phyloP scores from a whole-genome alignment of 1,140 invertebrate species.

The Tetramorium simillimum region DNA sequence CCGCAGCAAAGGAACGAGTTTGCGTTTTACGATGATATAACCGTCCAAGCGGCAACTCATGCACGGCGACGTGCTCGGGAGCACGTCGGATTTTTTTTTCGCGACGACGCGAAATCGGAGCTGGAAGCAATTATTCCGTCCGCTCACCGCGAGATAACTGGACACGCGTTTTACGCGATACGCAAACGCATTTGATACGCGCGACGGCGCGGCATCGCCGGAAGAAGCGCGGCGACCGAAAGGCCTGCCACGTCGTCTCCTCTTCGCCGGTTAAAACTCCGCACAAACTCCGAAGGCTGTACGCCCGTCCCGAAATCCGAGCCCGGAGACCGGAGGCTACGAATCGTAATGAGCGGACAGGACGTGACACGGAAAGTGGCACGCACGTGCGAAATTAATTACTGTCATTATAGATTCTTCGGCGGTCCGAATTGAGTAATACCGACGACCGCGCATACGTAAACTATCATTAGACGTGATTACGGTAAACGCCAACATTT shows the following conservation, averaged over 20 bases:
- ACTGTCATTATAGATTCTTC: slow-evolving; percentile 22
- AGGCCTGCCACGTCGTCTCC: background rate
- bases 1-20: background rate
- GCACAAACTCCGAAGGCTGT: background rate
- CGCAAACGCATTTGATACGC: slow-evolving; percentile 33
- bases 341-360: background rate
- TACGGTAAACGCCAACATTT: background rate
- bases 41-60: background rate
- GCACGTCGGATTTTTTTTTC: slow-evolving; percentile 22
- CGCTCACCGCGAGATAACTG: slow-evolving; percentile 40
- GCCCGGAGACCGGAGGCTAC: background rate
- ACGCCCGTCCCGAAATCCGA: background rate
- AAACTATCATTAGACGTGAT: background rate
- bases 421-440: background rate
- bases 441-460: background rate
- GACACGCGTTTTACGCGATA: slow-evolving; percentile 30
- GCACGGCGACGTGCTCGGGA: background rate
- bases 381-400: slow-evolving; percentile 38
- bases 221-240: background rate
- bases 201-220: background rate
- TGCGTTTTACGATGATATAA: background rate
- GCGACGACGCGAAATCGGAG: slow-evolving; percentile 12
- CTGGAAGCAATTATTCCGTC: slow-evolving; percentile 23
- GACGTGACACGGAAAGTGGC: background rate
- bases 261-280: background rate